Conservation (phyloP, 1,140 invertebrate genomes). For the Drosophila rufa region DNA sequence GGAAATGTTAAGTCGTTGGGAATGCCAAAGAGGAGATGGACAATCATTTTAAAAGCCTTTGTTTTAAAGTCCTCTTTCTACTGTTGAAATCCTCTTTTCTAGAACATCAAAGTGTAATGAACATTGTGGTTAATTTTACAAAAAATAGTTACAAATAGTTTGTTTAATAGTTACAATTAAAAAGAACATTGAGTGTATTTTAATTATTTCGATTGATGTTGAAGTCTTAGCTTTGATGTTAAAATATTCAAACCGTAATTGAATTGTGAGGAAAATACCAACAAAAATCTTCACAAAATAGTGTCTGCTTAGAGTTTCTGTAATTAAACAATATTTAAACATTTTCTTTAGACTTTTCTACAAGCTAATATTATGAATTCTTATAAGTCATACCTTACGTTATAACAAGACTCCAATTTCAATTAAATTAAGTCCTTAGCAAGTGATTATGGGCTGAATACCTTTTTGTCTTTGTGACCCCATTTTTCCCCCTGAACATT, state of each 20-base stretch:
- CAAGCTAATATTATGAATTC: not conserved
- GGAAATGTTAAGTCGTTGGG: slow-evolving; percentile 1
- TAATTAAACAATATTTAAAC: not conserved
- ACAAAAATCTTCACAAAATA: too few species aligned
- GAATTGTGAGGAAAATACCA: not conserved
- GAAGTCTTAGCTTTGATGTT: too few species aligned
- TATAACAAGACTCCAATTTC: not conserved
- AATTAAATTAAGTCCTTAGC: slow-evolving; percentile 17
- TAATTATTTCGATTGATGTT: not conserved
- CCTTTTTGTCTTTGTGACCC: slow-evolving; percentile 19
- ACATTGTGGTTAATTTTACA: not conserved
- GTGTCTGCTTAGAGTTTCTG: too few species aligned
- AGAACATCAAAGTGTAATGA: not conserved
- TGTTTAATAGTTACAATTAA: too few species aligned
- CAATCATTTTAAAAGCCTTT: not conserved
- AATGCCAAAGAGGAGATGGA: not conserved
- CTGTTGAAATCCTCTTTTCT: not conserved
- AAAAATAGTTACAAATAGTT: not conserved
- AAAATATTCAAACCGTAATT: not conserved
- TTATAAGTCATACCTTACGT: too few species aligned
- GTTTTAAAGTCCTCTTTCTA: not conserved
- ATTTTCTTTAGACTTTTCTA: not conserved
- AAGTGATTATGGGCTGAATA: slow-evolving; percentile 23
- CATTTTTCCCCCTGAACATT: not conserved
- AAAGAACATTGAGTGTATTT: not conserved